These are phyloP conservation scores for Paracentrotus lividus DNA, from an alignment of 53 echinoderm and acorn worm genomes.

Conservation along the genomic window DNA sequence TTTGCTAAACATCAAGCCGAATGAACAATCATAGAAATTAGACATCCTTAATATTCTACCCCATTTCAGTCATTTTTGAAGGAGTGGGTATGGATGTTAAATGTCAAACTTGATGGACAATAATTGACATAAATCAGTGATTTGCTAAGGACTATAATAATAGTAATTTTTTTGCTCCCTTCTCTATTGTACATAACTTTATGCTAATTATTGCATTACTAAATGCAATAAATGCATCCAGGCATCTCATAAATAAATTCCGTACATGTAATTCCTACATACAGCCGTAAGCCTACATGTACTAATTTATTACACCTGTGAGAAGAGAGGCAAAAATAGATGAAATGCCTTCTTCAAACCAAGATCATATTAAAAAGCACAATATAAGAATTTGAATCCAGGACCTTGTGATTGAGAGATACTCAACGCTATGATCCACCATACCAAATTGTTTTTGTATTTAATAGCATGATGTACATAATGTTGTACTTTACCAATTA, in stretches of 20 bases:
- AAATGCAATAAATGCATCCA: not conserved
- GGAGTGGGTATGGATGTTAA: too few species aligned
- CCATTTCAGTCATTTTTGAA: too few species aligned
- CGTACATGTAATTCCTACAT: not conserved
- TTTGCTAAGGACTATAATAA: not conserved
- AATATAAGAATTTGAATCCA: not conserved
- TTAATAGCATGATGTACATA: not conserved
- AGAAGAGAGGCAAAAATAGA: not conserved
- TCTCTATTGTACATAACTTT: not conserved
- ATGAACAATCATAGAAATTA: not conserved
- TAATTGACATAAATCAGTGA: too few species aligned
- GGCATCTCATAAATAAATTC: not conserved
- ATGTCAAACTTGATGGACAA: too few species aligned
- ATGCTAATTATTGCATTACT: not conserved
- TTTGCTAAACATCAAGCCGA: not conserved
- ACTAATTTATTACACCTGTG: not conserved
- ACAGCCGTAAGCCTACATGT: not conserved
- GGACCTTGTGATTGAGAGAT: not conserved
- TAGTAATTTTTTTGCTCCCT: not conserved
- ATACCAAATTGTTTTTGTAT: not conserved
- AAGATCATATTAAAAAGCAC: not conserved
- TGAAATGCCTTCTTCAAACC: not conserved
- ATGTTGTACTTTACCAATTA: not conserved
- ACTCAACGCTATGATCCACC: not conserved
- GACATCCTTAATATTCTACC: not conserved